These are phyloP conservation scores for Lasius fuliginosus DNA, from an alignment of 2,888 invertebrate genomes.

Conservation along the genomic window DNA sequence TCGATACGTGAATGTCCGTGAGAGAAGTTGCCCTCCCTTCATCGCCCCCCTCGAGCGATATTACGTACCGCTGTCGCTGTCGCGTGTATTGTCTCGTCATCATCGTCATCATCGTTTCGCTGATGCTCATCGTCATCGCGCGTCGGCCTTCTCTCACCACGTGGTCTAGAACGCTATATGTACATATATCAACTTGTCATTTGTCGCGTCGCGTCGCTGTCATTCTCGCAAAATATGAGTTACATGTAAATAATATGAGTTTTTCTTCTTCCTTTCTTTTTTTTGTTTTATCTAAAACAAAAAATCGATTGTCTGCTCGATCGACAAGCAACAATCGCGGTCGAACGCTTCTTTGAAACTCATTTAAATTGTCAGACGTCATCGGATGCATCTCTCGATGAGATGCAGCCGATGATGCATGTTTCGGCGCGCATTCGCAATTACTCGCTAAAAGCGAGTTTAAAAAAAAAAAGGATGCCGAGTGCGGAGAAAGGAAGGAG, in stretches of 20 bases:
- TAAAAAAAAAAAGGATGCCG: background rate
- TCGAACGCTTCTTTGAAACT: background rate
- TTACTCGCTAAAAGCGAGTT: background rate
- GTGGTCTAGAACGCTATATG: background rate
- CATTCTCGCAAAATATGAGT: background rate
- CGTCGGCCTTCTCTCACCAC: slow-evolving; percentile 24
- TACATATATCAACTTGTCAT: background rate
- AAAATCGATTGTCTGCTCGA: background rate
- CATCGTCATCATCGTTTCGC: slow-evolving; percentile 28
- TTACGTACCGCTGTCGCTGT: slow-evolving; percentile 27
- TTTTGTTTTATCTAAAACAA: background rate
- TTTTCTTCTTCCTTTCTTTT: background rate
- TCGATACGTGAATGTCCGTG: slow-evolving; percentile 73
- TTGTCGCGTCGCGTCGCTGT: background rate
- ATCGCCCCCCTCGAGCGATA: slow-evolving; percentile 8
- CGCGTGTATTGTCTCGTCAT: slow-evolving; percentile 34
- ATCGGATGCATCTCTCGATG: background rate
- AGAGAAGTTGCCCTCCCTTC: slow-evolving; percentile 62
- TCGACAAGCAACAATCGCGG: background rate
- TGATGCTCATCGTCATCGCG: slow-evolving; percentile 14
- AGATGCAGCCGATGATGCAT: background rate
- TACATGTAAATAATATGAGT: background rate
- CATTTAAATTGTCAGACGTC: background rate
- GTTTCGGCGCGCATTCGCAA: background rate
- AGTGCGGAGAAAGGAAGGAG: slow-evolving; percentile 52